Evolutionary conservation across 2,888 invertebrate genomes (phyloP).

Genomic region (Dysmachus trigonus): DNA sequence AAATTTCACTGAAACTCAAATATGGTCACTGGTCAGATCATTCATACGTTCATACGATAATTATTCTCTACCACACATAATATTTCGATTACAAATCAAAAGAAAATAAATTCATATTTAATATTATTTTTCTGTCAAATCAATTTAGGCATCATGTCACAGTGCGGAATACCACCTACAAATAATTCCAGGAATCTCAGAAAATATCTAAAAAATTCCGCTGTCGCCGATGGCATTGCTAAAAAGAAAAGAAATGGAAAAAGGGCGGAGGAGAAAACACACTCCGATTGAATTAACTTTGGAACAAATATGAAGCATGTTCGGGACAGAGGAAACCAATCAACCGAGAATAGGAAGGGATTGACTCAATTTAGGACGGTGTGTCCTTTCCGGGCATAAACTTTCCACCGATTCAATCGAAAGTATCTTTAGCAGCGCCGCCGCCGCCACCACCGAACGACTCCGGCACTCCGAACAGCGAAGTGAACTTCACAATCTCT

Average conservation of each 20-base stretch:
- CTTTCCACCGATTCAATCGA: neutral
- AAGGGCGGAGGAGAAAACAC: neutral
- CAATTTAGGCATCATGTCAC: neutral
- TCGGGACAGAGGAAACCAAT: conserved; percentile 21
- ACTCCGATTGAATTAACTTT: conserved; percentile 6
- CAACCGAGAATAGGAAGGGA: conserved; percentile 12
- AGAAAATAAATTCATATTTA: neutral
- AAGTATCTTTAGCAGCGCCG: neutral
- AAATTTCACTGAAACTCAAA: no score
- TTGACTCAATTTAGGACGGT: neutral
- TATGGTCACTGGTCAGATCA: no score
- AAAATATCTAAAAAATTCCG: neutral
- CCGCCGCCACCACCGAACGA: neutral
- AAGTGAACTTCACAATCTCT: neutral
- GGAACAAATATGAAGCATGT: conserved; percentile 2
- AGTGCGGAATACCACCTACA: neutral
- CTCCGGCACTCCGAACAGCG: neutral
- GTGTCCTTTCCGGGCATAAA: neutral
- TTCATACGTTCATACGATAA: neutral
- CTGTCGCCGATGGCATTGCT: neutral
- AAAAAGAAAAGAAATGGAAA: neutral
- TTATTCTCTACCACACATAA: neutral
- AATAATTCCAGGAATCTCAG: neutral
- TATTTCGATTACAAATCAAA: neutral
- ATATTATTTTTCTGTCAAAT: neutral